Conservation (phyloP, 2,797 vertebrate genomes). For the Centroberyx gerrardi region DNA sequence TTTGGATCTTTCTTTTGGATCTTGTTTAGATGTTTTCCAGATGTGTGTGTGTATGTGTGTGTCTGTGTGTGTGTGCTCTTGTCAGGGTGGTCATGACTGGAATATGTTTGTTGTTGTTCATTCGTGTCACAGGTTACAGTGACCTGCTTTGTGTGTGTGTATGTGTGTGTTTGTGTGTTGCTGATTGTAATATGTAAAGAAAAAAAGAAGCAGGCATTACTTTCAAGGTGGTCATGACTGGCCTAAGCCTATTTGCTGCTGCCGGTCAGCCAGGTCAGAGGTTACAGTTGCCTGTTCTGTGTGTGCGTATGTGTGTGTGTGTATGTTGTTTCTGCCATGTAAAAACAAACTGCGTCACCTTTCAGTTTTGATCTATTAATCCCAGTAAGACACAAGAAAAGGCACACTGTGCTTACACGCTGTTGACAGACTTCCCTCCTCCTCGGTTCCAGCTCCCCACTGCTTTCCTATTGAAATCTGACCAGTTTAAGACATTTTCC, state of each 20-base stretch:
- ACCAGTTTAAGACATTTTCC: background rate
- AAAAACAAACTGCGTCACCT: background rate
- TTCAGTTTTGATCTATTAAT: slow-evolving; percentile 7
- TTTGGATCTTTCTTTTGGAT: slow-evolving; percentile 34
- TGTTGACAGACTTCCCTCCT: background rate
- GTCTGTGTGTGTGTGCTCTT: background rate
- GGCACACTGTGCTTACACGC: background rate
- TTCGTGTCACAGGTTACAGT: slow-evolving; percentile 10
- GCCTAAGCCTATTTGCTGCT: slow-evolving; percentile 26
- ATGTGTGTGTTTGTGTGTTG: slow-evolving; percentile 24
- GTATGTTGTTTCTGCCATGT: slow-evolving; percentile 18
- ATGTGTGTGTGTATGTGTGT: slow-evolving; percentile 16
- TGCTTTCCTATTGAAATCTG: slow-evolving; percentile 48
- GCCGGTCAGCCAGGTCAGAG: slow-evolving; percentile 7
- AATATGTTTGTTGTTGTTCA: background rate
- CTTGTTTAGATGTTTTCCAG: slow-evolving; percentile 32
- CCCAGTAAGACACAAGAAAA: background rate
- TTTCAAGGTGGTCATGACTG: slow-evolving; percentile 46
- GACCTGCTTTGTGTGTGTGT: slow-evolving; percentile 7
- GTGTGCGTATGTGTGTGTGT: background rate
- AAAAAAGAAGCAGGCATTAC: too few relatives aligned
- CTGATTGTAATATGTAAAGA: too few relatives aligned
- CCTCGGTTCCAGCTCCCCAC: background rate
- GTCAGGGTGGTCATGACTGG: background rate
- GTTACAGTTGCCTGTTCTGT: slow-evolving; percentile 10